These are phyloP conservation scores for Melikaiella ostensackeni DNA, from an alignment of 2,888 invertebrate species.

Conservation along the genomic window DNA sequence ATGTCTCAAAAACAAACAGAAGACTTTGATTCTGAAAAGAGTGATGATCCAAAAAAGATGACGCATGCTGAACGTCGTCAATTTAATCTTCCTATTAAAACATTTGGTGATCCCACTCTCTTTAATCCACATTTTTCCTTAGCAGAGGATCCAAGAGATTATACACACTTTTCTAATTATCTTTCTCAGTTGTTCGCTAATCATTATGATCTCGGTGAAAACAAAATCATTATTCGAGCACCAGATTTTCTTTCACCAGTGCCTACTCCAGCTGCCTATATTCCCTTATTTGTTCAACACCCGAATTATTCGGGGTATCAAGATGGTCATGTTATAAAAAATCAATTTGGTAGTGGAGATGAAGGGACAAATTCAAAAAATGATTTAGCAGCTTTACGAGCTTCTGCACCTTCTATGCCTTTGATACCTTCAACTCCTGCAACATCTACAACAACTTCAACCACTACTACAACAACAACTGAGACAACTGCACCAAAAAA, in stretches of 20 bases:
- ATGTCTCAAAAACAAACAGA: neutral
- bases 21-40: neutral
- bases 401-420: neutral
- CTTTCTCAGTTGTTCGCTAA: constrained; percentile 45
- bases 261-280: constrained; percentile 49
- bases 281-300: constrained; percentile 50
- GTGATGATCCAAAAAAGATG: neutral
- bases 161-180: constrained; percentile 50
- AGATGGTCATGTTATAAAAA: constrained; percentile 10
- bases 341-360: constrained; percentile 11
- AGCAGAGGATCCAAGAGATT: constrained; percentile 40
- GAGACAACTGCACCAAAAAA: constrained; percentile 35
- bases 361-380: neutral
- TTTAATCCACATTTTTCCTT: neutral
- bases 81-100: neutral
- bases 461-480: constrained; percentile 40
- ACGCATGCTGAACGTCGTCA: constrained; percentile 14
- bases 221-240: constrained; percentile 52
- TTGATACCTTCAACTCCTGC: neutral
- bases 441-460: neutral
- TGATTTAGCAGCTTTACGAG: neutral
- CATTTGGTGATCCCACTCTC: neutral
- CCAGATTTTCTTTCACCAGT: constrained; percentile 44
- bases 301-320: neutral
- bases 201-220: constrained; percentile 52